Evolutionary conservation across 2,888 invertebrate species (phyloP).

Genomic region (Eupeodes luniger): DNA sequence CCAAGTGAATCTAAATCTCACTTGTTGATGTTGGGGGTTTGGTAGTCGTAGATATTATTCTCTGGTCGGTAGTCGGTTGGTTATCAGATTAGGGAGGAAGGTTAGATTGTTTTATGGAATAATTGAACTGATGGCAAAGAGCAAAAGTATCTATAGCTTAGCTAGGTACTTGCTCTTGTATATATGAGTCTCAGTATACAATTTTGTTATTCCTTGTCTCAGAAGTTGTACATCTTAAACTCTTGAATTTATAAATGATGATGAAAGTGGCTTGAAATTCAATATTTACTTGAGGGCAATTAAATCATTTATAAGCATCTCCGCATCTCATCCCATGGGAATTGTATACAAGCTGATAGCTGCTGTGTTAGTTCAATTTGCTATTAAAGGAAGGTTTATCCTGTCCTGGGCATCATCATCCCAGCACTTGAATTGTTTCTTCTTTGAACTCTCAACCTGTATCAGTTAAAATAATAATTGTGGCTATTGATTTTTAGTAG

Average conservation of each 20-base stretch:
- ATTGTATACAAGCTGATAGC: not conserved
- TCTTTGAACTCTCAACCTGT: not conserved
- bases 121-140: constrained; percentile 35
- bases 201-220: not conserved
- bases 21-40: constrained; percentile 28
- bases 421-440: not conserved
- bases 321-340: not conserved
- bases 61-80: not conserved
- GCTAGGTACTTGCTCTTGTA: not conserved
- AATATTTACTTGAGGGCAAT: constrained; percentile 43
- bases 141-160: not conserved
- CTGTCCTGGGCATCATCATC: no score
- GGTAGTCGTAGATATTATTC: not conserved
- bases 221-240: not conserved
- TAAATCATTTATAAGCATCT: constrained; percentile 40
- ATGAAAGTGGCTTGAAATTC: constrained; percentile 31
- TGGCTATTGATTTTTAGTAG: constrained; percentile 7
- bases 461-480: not conserved
- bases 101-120: constrained; percentile 34
- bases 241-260: constrained; percentile 12
- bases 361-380: not conserved
- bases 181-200: no score
- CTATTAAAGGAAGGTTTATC: not conserved
- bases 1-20: not conserved
- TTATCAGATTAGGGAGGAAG: constrained; percentile 33